Evolutionary conservation across 92 coral and sea anemone genomes (phyloP).

Genomic region (Zoanthus solanderi): DNA sequence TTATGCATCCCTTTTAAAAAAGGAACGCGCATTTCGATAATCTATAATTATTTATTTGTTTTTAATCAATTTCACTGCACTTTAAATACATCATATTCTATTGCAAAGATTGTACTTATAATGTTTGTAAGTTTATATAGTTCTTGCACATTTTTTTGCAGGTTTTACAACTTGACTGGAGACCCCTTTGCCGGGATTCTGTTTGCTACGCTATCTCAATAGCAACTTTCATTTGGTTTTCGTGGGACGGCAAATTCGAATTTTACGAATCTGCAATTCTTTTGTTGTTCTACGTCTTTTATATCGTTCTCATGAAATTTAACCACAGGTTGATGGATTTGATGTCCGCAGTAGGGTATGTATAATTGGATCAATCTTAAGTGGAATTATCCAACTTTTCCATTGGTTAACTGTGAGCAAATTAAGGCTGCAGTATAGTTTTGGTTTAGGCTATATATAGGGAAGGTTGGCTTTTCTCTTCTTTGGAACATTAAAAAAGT

Average conservation of each 20-base stretch:
- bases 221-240: slow-evolving; percentile 81
- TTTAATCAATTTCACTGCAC: no score
- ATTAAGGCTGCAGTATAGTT: not conserved
- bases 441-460: not conserved
- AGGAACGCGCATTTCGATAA: no score
- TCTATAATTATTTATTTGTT: no score
- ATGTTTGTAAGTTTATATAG: not conserved
- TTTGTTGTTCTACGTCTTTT: slow-evolving; percentile 78
- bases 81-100: no score
- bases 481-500: not conserved
- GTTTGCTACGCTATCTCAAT: slow-evolving; percentile 93
- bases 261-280: slow-evolving; percentile 87
- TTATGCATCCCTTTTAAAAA: not conserved
- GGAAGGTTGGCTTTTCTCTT: not conserved
- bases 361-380: no score
- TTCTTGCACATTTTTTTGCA: slow-evolving; percentile 23
- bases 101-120: no score
- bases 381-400: not conserved
- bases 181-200: slow-evolving; percentile 95
- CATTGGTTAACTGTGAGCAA: not conserved
- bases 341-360: slow-evolving; percentile 88
- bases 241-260: slow-evolving; percentile 97
- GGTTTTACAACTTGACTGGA: slow-evolving; percentile 97
- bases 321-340: slow-evolving; percentile 85
- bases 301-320: slow-evolving; percentile 94